Evolutionary conservation across 2,797 vertebrate genomes (phyloP), one percentile per base, ranked within the genome.

Genomic region (Peromyscus attwateri): DNA sequence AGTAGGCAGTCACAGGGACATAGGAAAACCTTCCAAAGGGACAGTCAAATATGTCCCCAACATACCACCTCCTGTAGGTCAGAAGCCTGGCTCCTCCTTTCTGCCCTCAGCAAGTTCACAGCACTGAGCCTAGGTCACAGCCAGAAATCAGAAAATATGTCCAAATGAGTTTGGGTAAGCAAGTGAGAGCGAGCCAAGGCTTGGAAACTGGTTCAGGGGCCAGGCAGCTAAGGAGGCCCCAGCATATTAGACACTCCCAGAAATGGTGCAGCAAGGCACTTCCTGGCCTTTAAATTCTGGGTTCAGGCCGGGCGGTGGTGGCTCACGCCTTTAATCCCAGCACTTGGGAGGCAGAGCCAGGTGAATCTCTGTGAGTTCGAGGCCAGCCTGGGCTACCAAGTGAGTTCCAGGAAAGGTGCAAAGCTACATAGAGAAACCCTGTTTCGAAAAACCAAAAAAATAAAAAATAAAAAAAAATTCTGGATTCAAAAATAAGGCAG

Each of bases 211-310:
- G 14, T 9, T 96, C 75, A 87, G 83, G 37, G 68, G 40, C 7
- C 40, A 89, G 55, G 76, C 66, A 76, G 27, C 68, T 8, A n/a
- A 0, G 40, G 68, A 25, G 13, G 68, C 43, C 57, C 23, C 40
- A 6, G 43, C 27, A 57, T 27, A 7, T 62, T 62, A 83, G 73
- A 62, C 31, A 73, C 57, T n/a, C 64, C 66, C 85, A 73, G 73
- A 68, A 46, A 0, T 6, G n/a, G 62, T 14, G 17, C 37, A 62
- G 66, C 77, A 37, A 82, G 83, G 40, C 4, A 68, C 25, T 92
- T 92, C 70, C 89, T 89, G 89, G 60, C 55, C 73, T 95, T 95
- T 85, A 92, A 87, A 85, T 95, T 43, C 43, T 43, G 43, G 43
- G 43, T 43, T 43, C 43, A 43, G 43, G 43, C 43, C 43, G 43